phyloP scores from a whole-genome alignment of 2,888 invertebrate genomes.

The Archips crataeganus region DNA sequence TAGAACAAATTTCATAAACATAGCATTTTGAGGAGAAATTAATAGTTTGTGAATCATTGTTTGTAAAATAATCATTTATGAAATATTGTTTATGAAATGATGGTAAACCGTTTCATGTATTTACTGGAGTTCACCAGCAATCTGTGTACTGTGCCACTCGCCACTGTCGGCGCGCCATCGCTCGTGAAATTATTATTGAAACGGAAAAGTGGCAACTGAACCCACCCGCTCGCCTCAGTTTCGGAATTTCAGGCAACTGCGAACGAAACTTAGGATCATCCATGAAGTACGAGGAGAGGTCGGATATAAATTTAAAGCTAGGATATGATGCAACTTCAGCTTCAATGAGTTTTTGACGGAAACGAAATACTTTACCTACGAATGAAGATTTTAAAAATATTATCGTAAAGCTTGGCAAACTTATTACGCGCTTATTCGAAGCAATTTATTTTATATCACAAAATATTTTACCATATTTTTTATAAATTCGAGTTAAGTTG shows the following conservation, averaged over 20 bases:
- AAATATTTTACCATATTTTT: no score
- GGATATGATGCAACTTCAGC: neutral
- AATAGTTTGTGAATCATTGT: no score
- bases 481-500: no score
- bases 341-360: neutral
- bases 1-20: no score
- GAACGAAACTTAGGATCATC: conserved; percentile 22
- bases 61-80: no score
- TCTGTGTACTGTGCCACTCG: conserved; percentile 45
- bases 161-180: conserved; percentile 57
- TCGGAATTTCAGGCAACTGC: conserved; percentile 12
- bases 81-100: neutral
- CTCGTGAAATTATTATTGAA: conserved; percentile 74
- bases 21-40: no score
- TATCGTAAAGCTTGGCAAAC: no score
- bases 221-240: conserved; percentile 38
- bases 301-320: neutral
- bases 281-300: neutral
- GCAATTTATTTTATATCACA: no score
- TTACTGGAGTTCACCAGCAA: neutral
- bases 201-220: conserved; percentile 67
- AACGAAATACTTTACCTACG: neutral
- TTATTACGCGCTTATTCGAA: no score
- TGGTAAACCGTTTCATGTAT: neutral
- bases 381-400: no score